A percentile compares a stretch with the other conserved stretches of the same genome.
Conservation (phyloP, 1,140 invertebrate genomes). For the Drosophila varians region DNA sequence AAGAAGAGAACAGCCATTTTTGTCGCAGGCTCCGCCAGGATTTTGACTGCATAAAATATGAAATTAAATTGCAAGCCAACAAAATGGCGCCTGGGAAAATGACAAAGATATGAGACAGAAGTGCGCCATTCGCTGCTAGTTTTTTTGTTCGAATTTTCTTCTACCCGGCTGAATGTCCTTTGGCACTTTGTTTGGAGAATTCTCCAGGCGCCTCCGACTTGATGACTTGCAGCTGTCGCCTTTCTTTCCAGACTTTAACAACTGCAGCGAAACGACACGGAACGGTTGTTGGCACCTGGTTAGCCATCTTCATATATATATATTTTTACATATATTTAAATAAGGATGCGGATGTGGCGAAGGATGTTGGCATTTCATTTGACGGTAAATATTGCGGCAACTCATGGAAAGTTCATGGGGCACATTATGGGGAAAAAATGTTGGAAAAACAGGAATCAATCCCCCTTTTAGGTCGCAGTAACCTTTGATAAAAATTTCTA, state of each 20-base stretch:
- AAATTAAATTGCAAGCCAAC: constrained; percentile 60
- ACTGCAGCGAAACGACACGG: constrained; percentile 25
- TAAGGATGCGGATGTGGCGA: constrained; percentile 1
- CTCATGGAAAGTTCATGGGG: constrained; percentile 1
- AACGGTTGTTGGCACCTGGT: constrained; percentile 46
- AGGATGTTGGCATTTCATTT: constrained; percentile 41
- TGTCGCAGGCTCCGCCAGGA: constrained; percentile 46
- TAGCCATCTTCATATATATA: constrained; percentile 15
- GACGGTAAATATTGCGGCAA: constrained; percentile 38
- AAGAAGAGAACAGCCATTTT: constrained; percentile 32
- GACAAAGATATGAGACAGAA: constrained; percentile 55
- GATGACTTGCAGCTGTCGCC: constrained; percentile 59
- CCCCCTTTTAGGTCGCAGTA: neutral
- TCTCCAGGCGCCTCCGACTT: constrained; percentile 44
- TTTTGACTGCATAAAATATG: constrained; percentile 62
- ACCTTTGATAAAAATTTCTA: neutral
- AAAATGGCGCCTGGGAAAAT: constrained; percentile 57
- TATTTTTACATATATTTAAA: neutral
- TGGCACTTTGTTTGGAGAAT: constrained; percentile 41
- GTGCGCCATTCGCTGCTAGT: constrained; percentile 13
- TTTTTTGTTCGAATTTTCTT: neutral
- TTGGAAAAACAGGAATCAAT: neutral
- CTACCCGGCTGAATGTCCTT: neutral
- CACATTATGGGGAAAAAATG: neutral
- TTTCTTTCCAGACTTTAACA: constrained; percentile 41